Base-by-base conservation (phyloP, 2,797 vertebrate genomes). In the Morus bassanus region DNA sequence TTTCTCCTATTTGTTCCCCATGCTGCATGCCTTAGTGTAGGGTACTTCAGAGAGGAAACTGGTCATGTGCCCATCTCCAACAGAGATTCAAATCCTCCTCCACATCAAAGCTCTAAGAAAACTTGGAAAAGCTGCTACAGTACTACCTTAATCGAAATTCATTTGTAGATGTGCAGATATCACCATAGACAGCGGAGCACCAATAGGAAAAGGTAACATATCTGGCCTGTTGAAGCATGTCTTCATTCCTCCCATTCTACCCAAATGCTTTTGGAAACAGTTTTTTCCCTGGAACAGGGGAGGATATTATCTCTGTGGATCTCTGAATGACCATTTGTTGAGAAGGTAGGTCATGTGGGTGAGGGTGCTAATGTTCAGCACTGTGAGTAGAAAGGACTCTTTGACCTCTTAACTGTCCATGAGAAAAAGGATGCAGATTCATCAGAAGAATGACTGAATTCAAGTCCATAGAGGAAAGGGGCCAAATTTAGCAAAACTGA, bases 161-260 rank as follows among this genome's bases (percentile, higher is more conserved):
- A 77, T 45, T 72, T 51, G 7, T 7, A 41, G 37, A 18, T 37
- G 6, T 21, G 63, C 48, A 1, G 1, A 27, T 48, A 67, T 51
- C 12, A 23, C 9, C 0, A 0, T 3, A 68, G 48, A 70, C 12
- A 61, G 33, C 35, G 37, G 74, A 81, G 4, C 6, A 46, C 14
- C 14, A 3, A 18, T 4, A 67, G 17, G 43, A 77, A 85, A 57
- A 46, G 11, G 18, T 46, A 53, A 25, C 3, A 12, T 72, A 63
- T 57, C 53, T 6, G 7, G 27, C 5, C 11, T 48, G 7, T 53
- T 73, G 19, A 77, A 85, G 11, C 9, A 61, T 21, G 4, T 22
- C 25, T 64, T 64, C 17, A 27, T 64, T 79, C 43, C 59, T 88
- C 3, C 4, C 18, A n/a, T 28, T 63, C 15, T 43, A 59, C 13